These are phyloP conservation scores for Indicator indicator DNA, from an alignment of 2,113 vertebrate genomes.

Conservation along the genomic window DNA sequence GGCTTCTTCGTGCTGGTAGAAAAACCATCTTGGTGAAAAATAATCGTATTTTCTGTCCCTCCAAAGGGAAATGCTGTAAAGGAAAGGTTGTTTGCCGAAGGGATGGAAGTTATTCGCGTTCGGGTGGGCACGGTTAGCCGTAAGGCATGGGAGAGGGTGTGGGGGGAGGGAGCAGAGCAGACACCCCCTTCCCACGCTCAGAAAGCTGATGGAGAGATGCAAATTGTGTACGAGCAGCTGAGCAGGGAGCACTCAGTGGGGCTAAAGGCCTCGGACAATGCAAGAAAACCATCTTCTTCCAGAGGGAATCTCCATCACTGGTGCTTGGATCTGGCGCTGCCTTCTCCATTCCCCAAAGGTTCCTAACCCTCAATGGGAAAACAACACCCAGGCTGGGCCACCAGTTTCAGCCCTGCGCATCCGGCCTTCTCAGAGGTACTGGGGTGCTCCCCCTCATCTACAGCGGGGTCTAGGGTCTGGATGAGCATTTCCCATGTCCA, in stretches of 20 bases:
- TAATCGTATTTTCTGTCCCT: not conserved
- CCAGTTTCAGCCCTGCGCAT: not conserved
- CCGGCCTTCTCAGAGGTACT: not conserved
- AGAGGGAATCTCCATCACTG: not conserved
- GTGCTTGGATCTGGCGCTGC: not conserved
- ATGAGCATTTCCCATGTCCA: not conserved
- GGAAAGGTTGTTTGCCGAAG: not conserved
- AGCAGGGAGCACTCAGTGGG: not conserved
- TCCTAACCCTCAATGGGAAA: not conserved
- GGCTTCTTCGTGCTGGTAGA: not conserved
- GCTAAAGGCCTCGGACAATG: not conserved
- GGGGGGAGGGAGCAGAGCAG: not conserved
- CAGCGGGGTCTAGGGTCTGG: not conserved
- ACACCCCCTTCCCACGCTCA: fast-evolving
- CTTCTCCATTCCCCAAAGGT: not conserved
- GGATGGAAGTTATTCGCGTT: fast-evolving
- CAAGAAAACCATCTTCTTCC: not conserved
- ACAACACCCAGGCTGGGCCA: not conserved
- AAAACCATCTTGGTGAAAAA: not conserved
- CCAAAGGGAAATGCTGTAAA: not conserved
- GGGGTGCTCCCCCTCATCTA: not conserved
- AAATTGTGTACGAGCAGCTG: not conserved
- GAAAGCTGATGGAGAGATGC: not conserved
- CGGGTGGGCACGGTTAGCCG: not conserved
- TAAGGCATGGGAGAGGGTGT: not conserved